Conservation (phyloP, 2,888 invertebrate species). For the Parelbella ahira region DNA sequence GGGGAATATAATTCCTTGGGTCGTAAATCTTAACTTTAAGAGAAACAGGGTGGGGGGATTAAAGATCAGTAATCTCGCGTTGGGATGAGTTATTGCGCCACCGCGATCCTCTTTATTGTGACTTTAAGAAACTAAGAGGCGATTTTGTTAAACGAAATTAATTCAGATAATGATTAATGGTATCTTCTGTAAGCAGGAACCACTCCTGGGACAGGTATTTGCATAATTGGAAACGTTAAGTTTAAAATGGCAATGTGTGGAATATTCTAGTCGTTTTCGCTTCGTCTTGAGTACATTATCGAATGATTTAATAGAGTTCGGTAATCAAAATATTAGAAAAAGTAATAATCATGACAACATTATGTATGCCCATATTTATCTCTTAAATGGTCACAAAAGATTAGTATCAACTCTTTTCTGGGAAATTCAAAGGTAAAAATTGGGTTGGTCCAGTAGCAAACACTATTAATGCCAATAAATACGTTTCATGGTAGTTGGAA, state of each 20-base stretch:
- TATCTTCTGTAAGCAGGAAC: constrained; percentile 58
- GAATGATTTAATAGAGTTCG: too few species aligned
- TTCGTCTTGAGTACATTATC: too few species aligned
- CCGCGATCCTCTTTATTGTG: constrained; percentile 78
- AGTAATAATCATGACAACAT: too few species aligned
- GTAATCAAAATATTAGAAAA: too few species aligned
- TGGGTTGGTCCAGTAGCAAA: too few species aligned
- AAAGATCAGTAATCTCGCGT: constrained; percentile 88
- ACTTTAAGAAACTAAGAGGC: constrained; percentile 79
- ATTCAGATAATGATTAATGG: constrained; percentile 81
- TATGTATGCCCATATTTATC: too few species aligned
- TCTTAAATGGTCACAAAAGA: too few species aligned
- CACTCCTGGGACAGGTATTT: constrained; percentile 55
- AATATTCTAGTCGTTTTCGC: too few species aligned
- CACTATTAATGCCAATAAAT: too few species aligned
- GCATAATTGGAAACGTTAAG: constrained; percentile 58
- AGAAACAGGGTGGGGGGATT: constrained; percentile 84
- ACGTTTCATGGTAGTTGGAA: too few species aligned
- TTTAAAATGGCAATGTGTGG: constrained; percentile 32
- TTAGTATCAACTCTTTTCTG: too few species aligned
- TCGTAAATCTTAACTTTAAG: constrained; percentile 88
- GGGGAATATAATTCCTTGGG: constrained; percentile 84
- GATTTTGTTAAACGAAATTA: constrained; percentile 80
- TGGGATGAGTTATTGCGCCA: constrained; percentile 84
- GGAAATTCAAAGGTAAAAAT: too few species aligned